Conservation (phyloP, 2,113 vertebrate species). For the Nannospalax galili region DNA sequence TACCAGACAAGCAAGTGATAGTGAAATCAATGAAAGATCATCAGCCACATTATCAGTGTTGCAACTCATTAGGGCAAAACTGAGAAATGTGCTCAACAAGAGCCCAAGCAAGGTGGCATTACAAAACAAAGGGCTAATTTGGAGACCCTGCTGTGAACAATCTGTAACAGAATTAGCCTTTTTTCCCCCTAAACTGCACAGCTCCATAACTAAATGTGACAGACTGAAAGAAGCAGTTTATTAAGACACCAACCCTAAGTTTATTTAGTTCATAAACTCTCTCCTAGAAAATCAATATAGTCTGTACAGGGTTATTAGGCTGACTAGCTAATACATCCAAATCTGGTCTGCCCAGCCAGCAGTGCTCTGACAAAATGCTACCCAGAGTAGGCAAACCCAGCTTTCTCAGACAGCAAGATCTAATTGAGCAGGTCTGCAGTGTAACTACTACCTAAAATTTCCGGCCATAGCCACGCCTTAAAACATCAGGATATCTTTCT, state of each 20-base stretch:
- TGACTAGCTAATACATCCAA: conserved; percentile 93
- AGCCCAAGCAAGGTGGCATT: conserved; percentile 92
- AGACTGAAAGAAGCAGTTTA: conserved; percentile 92
- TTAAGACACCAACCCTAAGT: conserved; percentile 94
- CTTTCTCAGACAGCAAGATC: conserved; percentile 63
- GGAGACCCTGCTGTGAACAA: conserved; percentile 93
- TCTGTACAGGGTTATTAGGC: conserved; percentile 92
- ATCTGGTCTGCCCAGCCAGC: conserved; percentile 86
- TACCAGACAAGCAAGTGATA: conserved; percentile 99
- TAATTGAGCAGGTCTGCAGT: conserved; percentile 58
- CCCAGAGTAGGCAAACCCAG: conserved; percentile 76
- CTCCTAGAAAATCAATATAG: conserved; percentile 92
- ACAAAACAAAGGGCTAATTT: conserved; percentile 93
- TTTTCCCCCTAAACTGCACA: conserved; percentile 89
- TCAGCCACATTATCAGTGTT: conserved; percentile 99
- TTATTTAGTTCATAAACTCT: conserved; percentile 95
- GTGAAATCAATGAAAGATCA: conserved; percentile 99
- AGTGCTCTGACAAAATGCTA: conserved; percentile 84
- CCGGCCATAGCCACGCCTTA: conserved; percentile 50
- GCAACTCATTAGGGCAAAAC: conserved; percentile 99
- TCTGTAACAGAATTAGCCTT: conserved; percentile 93
- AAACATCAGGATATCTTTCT: conserved; percentile 12
- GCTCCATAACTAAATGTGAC: conserved; percentile 93
- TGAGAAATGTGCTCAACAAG: conserved; percentile 95
- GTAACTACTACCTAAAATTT: conserved; percentile 55